A percentile compares a stretch with the other conserved stretches of the same genome.
These are phyloP conservation scores for Callopanchax toddi DNA, from an alignment of 2,113 vertebrate genomes.

Conservation along the genomic window DNA sequence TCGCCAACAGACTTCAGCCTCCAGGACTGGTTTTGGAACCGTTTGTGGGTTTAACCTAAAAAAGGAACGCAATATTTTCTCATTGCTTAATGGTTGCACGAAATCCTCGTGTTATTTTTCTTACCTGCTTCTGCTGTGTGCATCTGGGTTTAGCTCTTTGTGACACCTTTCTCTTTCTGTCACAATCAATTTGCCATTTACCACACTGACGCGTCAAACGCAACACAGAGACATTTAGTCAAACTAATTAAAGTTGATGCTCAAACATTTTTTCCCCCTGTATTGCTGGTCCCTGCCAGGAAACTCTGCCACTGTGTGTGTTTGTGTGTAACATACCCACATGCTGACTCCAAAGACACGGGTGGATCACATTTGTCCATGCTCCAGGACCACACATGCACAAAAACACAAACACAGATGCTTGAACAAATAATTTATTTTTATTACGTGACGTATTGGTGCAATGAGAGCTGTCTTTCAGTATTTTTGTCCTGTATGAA, in stretches of 20 bases:
- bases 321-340: slow-evolving; percentile 16
- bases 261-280: slow-evolving; percentile 53
- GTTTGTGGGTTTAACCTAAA: background rate
- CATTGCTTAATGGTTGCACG: background rate
- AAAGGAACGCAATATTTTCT: background rate
- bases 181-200: slow-evolving; percentile 37
- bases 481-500: slow-evolving; percentile 27
- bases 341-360: slow-evolving; percentile 56
- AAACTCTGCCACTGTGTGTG: slow-evolving; percentile 34
- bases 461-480: slow-evolving; percentile 22
- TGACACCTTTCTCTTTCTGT: slow-evolving; percentile 30
- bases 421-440: slow-evolving; percentile 7
- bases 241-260: slow-evolving; percentile 53
- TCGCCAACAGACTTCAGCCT: background rate
- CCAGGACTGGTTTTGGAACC: background rate
- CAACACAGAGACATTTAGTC: slow-evolving; percentile 32
- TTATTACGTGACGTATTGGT: slow-evolving; percentile 4
- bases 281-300: slow-evolving; percentile 50
- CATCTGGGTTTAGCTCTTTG: background rate
- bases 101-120: background rate
- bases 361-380: slow-evolving; percentile 49
- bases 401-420: slow-evolving; percentile 3
- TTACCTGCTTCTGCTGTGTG: background rate
- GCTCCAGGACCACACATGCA: slow-evolving; percentile 49
- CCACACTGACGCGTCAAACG: slow-evolving; percentile 19